Evolutionary conservation across 1,140 invertebrate species (phyloP).

Genomic region (Plodia interpunctella): DNA sequence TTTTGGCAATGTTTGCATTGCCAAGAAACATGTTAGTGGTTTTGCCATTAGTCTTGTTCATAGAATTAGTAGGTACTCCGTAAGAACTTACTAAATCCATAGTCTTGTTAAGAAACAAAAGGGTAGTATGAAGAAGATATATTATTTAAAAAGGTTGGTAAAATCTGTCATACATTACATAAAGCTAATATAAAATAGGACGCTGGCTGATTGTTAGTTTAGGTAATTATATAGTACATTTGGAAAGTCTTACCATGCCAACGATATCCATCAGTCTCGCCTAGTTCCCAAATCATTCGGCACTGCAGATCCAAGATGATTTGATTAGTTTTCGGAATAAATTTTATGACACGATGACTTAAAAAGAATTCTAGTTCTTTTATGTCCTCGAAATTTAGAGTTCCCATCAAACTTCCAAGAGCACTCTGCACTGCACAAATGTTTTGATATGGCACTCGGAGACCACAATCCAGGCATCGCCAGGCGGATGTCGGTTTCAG

Average conservation of each 20-base stretch:
- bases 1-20: too few species aligned
- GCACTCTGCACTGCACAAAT: constrained; percentile 65
- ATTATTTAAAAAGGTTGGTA: too few species aligned
- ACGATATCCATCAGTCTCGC: constrained; percentile 52
- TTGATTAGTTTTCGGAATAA: constrained; percentile 75
- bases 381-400: constrained; percentile 62
- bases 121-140: too few species aligned
- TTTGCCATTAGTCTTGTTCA: too few species aligned
- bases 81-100: too few species aligned
- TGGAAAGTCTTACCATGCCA: constrained; percentile 55
- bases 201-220: too few species aligned
- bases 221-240: too few species aligned
- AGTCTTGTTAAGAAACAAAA: too few species aligned
- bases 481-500: constrained; percentile 60
- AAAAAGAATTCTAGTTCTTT: constrained; percentile 71
- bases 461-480: constrained; percentile 73
- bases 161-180: too few species aligned
- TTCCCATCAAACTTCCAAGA: constrained; percentile 66
- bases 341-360: constrained; percentile 57
- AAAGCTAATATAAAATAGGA: too few species aligned
- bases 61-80: too few species aligned
- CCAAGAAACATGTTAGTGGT: too few species aligned
- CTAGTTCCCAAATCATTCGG: constrained; percentile 58
- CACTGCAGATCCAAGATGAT: constrained; percentile 75
- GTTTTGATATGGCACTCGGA: constrained; percentile 56